Base-by-base conservation (phyloP, 2,888 invertebrate species). In the Cataglyphis albicans region DNA sequence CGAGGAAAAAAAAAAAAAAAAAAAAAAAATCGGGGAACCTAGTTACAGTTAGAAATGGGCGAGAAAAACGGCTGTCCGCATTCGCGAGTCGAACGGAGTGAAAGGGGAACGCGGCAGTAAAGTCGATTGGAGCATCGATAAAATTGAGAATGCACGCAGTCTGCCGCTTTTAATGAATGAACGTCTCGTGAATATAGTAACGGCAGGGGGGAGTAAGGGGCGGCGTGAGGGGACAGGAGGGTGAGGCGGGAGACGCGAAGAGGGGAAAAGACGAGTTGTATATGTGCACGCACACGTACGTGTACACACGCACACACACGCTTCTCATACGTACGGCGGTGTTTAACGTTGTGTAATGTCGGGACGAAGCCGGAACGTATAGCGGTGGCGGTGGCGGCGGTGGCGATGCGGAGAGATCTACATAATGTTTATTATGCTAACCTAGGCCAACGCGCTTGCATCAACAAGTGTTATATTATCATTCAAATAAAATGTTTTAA, bases 401-500 rank as follows among this genome's bases (percentile, higher is more conserved):
- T n/a, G n/a, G n/a, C 84, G 35, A 64, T 83, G 86, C 82, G 82
- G 92, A 91, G 92, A 92, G 93, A 94, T 94, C 94, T 93, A 93
- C 94, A 94, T 94, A 94, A 94, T 93, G 94, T 94, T 94, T 94
- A 94, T 94, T 94, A 94, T 94, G 94, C 94, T 93, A 93, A 94
- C 93, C 94, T 94, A 94, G 93, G 93, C 94, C 93, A 94, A 93
- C 94, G 94, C 92, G 94, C 93, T 93, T 92, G 94, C 94, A 94
- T 94, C 94, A 94, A 94, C 94, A 94, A 94, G 94, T 94, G 94
- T 94, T 94, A 94, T 94, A 94, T 94, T 94, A 94, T 94, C 94
- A 94, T 94, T 94, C 94, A 94, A 94, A 94, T 94, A 94, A 94
- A 94, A 94, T 94, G 94, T 94, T 94, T 94, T 94, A 94, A 94